These are phyloP conservation scores for Caenorhabditis sinica DNA, from an alignment of 2,888 invertebrate species.

Conservation along the genomic window DNA sequence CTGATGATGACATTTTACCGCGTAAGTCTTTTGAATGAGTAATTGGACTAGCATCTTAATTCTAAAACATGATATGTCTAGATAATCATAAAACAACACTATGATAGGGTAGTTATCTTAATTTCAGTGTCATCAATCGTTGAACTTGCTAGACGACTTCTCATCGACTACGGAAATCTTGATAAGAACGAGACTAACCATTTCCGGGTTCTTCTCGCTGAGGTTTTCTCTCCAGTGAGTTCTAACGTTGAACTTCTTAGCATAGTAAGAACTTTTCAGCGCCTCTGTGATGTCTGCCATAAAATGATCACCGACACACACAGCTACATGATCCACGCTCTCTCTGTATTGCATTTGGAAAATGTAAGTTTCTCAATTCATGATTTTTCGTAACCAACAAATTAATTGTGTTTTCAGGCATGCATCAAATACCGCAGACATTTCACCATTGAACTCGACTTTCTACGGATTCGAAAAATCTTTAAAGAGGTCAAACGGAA, in stretches of 20 bases:
- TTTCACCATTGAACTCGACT: conserved; percentile 46
- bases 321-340: conserved; percentile 46
- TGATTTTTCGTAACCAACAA: too few species aligned
- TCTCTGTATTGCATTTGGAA: conserved; percentile 42
- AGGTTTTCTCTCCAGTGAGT: conserved; percentile 36
- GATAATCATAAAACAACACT: too few species aligned
- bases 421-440: conserved; percentile 11
- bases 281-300: conserved; percentile 48
- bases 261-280: conserved; percentile 23
- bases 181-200: conserved; percentile 34
- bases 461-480: conserved; percentile 31
- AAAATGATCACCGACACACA: conserved; percentile 47
- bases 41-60: too few species aligned
- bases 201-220: conserved; percentile 38
- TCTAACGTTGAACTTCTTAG: background rate
- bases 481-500: conserved; percentile 44
- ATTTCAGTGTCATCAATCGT: conserved; percentile 42
- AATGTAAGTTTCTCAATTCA: conserved; percentile 14
- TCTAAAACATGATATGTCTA: too few species aligned
- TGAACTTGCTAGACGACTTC: conserved; percentile 44
- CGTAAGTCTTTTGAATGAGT: conserved; percentile 17
- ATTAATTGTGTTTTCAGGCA: conserved; percentile 18
- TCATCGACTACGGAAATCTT: conserved; percentile 51
- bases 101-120: too few species aligned
- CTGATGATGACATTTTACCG: conserved; percentile 33